These are phyloP conservation scores for Lontra canadensis DNA, from an alignment of 2,113 vertebrate species.

Conservation along the genomic window DNA sequence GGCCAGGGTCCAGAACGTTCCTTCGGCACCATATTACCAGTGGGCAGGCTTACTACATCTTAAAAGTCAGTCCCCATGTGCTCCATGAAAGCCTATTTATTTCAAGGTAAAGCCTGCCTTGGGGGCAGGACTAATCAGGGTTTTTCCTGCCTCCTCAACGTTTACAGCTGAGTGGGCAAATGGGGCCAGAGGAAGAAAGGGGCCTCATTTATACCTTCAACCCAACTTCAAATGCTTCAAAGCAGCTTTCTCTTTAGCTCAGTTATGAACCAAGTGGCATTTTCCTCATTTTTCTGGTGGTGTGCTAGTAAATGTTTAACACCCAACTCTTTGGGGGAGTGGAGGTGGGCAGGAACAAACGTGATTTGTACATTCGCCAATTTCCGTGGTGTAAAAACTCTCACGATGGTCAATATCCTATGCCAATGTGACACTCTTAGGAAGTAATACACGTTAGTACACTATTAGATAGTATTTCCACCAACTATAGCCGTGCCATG, in stretches of 20 bases:
- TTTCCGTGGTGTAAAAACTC: not conserved
- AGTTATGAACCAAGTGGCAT: not conserved
- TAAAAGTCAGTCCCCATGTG: not conserved
- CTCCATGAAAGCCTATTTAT: not conserved
- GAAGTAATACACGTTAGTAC: not conserved
- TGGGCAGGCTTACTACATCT: not conserved
- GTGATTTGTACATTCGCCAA: not conserved
- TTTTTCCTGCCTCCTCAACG: not conserved
- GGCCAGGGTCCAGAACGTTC: not conserved
- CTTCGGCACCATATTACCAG: not conserved
- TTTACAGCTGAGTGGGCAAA: not conserved
- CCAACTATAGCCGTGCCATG: not conserved
- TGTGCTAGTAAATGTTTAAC: not conserved
- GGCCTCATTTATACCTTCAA: not conserved
- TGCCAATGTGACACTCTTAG: not conserved
- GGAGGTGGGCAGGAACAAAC: not conserved
- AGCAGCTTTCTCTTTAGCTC: not conserved
- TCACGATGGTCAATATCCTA: not conserved
- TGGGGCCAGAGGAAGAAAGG: not conserved
- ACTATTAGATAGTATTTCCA: not conserved
- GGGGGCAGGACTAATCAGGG: rapidly evolving
- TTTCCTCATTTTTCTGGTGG: not conserved
- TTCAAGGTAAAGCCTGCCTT: not conserved
- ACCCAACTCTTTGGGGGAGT: not conserved
- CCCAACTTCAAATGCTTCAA: not conserved